These are phyloP conservation scores for Hemiprocne comata DNA, from an alignment of 2,113 vertebrate species.

Conservation along the genomic window DNA sequence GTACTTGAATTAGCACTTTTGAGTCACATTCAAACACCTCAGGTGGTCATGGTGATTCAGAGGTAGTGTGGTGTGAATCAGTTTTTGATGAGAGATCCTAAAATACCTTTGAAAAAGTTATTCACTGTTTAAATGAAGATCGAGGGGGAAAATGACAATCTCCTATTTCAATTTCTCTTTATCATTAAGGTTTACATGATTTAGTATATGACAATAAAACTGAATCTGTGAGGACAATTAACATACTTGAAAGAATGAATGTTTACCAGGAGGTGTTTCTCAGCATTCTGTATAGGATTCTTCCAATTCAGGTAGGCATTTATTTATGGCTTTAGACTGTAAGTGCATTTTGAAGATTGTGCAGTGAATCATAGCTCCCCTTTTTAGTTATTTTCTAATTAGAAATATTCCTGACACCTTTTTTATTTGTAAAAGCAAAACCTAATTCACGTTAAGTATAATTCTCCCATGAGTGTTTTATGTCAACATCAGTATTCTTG, in stretches of 20 bases:
- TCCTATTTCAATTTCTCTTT: constrained; percentile 66
- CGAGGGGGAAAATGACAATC: constrained; percentile 56
- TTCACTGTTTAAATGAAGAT: constrained; percentile 59
- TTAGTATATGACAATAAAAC: constrained; percentile 97
- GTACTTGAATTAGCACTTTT: constrained; percentile 21
- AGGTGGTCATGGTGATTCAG: constrained; percentile 41
- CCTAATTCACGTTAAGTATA: not conserved
- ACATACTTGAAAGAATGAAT: constrained; percentile 97
- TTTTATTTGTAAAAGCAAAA: constrained; percentile 31
- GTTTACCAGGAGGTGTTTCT: constrained; percentile 98
- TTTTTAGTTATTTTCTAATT: not conserved
- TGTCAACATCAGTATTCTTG: constrained; percentile 61
- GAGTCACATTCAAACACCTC: not conserved
- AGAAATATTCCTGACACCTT: constrained; percentile 27
- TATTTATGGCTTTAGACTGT: constrained; percentile 46
- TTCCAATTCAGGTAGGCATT: constrained; percentile 89
- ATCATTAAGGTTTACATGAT: constrained; percentile 86
- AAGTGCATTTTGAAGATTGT: constrained; percentile 40
- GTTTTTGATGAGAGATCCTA: constrained; percentile 49
- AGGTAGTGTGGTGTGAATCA: constrained; percentile 9
- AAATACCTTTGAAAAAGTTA: constrained; percentile 64
- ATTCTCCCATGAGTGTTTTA: not conserved
- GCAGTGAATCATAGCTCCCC: not conserved
- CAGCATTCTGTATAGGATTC: constrained; percentile 87
- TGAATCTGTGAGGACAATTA: constrained; percentile 96